Conservation (phyloP, 1,140 invertebrate genomes). For the Pogonomyrmex californicus region DNA sequence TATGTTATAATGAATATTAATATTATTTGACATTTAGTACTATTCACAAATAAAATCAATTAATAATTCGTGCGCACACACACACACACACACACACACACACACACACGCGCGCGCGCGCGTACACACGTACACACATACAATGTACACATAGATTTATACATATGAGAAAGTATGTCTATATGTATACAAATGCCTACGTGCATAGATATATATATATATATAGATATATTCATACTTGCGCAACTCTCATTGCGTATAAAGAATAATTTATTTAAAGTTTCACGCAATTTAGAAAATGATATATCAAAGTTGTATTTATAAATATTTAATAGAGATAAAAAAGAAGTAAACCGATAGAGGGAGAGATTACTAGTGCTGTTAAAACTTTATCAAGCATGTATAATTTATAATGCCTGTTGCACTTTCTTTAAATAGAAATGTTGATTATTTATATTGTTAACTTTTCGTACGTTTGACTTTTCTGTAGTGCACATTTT, state of each 20-base stretch:
- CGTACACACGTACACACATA: not conserved
- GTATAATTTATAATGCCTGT: slow-evolving; percentile 47
- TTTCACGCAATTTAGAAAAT: slow-evolving; percentile 63
- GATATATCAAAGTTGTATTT: slow-evolving; percentile 60
- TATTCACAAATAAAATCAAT: slow-evolving; percentile 15
- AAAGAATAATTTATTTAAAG: slow-evolving; percentile 56
- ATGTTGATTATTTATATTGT: slow-evolving; percentile 14
- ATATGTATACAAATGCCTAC: slow-evolving; percentile 38
- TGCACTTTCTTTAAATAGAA: slow-evolving; percentile 30
- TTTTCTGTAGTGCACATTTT: slow-evolving; percentile 29
- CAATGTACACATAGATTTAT: slow-evolving; percentile 10
- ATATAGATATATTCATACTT: slow-evolving; percentile 52
- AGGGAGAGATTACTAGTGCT: slow-evolving; percentile 18
- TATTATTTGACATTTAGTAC: slow-evolving; percentile 43
- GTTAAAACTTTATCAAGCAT: slow-evolving; percentile 34
- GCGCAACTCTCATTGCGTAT: slow-evolving; percentile 44
- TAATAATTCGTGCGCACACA: not conserved
- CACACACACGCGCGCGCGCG: too few species aligned
- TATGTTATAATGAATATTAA: slow-evolving; percentile 43
- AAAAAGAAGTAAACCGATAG: slow-evolving; percentile 3
- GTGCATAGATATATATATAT: slow-evolving; percentile 38
- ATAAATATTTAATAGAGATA: slow-evolving; percentile 62
- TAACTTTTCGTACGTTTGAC: not conserved
- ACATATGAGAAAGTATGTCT: slow-evolving; percentile 40
- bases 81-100: not conserved